Percentiles rank a stretch among this genome's conserved stretches.
Conservation (phyloP, 2,888 invertebrate species). For the Zaprionus lineosus region DNA sequence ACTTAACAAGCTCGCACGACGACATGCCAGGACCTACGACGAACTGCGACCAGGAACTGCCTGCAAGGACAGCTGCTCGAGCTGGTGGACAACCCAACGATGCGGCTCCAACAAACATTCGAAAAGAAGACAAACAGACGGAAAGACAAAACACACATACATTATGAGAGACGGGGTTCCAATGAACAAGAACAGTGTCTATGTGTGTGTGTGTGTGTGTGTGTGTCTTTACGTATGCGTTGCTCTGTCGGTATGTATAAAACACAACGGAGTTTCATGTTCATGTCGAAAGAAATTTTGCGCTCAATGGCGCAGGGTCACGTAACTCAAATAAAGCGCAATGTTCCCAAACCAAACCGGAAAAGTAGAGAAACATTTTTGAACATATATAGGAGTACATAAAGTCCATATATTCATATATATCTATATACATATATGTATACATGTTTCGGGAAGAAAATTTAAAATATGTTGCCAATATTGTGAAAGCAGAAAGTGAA, state of each 20-base stretch:
- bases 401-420: not conserved
- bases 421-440: conserved; percentile 6
- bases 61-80: conserved; percentile 37
- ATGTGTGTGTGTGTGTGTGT: conserved; percentile 17
- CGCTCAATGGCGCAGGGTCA: conserved; percentile 73
- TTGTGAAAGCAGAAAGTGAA: conserved; percentile 9
- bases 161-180: no score
- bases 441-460: no score
- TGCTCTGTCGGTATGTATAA: conserved; percentile 10
- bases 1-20: conserved; percentile 75
- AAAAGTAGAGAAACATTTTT: conserved; percentile 18
- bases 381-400: no score
- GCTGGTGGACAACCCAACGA: conserved; percentile 42
- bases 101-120: conserved; percentile 39
- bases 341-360: conserved; percentile 45
- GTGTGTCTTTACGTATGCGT: conserved; percentile 36
- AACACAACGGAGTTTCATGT: conserved; percentile 62
- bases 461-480: conserved; percentile 45
- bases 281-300: conserved; percentile 73
- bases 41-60: conserved; percentile 1
- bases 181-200: no score
- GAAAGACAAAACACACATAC: conserved; percentile 42
- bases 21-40: conserved; percentile 29
- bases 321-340: conserved; percentile 77
- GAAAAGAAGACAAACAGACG: conserved; percentile 34